These are phyloP conservation scores for Acutogordius australiensis DNA, from an alignment of 2,888 invertebrate species.

Conservation along the genomic window DNA sequence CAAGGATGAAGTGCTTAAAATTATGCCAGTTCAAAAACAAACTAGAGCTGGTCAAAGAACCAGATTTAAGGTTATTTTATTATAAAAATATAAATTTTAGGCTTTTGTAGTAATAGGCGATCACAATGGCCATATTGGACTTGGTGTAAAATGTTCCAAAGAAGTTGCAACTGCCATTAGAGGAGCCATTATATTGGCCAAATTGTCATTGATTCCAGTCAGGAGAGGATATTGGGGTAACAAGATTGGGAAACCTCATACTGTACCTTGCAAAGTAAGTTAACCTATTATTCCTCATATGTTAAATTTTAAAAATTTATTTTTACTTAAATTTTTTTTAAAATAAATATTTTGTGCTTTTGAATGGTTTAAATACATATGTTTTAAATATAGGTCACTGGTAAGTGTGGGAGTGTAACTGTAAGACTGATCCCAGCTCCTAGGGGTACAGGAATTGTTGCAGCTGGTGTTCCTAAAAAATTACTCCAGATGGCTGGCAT, in stretches of 20 bases:
- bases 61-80: slow-evolving; percentile 47
- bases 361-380: no score
- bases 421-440: slow-evolving; percentile 94
- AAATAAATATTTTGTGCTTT: no score
- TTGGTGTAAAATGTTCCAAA: slow-evolving; percentile 97
- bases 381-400: no score
- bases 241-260: slow-evolving; percentile 95
- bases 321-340: no score
- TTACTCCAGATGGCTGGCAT: slow-evolving; percentile 93
- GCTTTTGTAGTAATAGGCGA: slow-evolving; percentile 66
- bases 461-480: slow-evolving; percentile 95
- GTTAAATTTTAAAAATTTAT: no score
- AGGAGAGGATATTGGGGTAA: slow-evolving; percentile 99
- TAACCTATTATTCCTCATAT: no score
- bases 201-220: slow-evolving; percentile 84
- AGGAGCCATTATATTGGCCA: slow-evolving; percentile 89
- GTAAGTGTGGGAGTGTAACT: slow-evolving; percentile 91
- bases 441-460: slow-evolving; percentile 95
- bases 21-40: slow-evolving; percentile 99
- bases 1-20: slow-evolving; percentile 93
- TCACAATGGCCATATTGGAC: slow-evolving; percentile 85
- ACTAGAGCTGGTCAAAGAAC: slow-evolving; percentile 97
- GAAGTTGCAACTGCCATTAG: slow-evolving; percentile 99
- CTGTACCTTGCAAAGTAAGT: slow-evolving; percentile 98
- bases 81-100: slow-evolving; percentile 21